Evolutionary conservation across 2,888 invertebrate genomes (phyloP), one percentile per base, ranked within the genome.

Genomic region (Euzetes globulus): DNA sequence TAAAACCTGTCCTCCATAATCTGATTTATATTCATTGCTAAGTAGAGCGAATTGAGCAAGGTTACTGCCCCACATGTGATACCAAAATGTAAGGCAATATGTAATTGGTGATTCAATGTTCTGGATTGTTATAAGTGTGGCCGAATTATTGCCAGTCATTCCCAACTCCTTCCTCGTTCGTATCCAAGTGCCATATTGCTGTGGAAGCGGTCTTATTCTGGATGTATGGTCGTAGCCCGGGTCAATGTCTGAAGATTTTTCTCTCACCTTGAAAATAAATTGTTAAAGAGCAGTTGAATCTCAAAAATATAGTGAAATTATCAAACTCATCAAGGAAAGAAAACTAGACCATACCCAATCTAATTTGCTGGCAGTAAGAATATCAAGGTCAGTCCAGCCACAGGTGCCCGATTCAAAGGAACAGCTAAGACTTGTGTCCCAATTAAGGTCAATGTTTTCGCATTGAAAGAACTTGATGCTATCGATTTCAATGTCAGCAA

Each of bases 141-240:
- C 58, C 29, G 19, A 47, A 33, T 73, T 58, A 63, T 37, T 29
- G 27, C 60, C 60, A 11, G 5, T 27, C 60, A 60, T 60, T 27
- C 19, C 13, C 7, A 25, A 7, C 60, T 27, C 29, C 27, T 25
- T 25, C 3, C n/a, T 29, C 15, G 73, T 73, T 7, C 25, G 29
- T 17, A 73, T 22, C 73, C 73, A 73, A 68, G 22, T 22, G 13
- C 73, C 73, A 22, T 25, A 73, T n/a, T 63, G 22, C 7, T 7
- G 47, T 6, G 73, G 65, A 29, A 29, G 13, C 2, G 73, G 73
- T 17, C 29, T 17, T 9, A 41, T 15, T 7, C 11, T 22, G 5
- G 37, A 37, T 25, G 73, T 73, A 33, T 73, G 73, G 60, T 73
- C 73, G n/a, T 68, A 25, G n/a, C 73, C 73, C 6, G 73, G 73